Base-by-base conservation (phyloP, 2,888 invertebrate species). In the Conus canariensis region DNA sequence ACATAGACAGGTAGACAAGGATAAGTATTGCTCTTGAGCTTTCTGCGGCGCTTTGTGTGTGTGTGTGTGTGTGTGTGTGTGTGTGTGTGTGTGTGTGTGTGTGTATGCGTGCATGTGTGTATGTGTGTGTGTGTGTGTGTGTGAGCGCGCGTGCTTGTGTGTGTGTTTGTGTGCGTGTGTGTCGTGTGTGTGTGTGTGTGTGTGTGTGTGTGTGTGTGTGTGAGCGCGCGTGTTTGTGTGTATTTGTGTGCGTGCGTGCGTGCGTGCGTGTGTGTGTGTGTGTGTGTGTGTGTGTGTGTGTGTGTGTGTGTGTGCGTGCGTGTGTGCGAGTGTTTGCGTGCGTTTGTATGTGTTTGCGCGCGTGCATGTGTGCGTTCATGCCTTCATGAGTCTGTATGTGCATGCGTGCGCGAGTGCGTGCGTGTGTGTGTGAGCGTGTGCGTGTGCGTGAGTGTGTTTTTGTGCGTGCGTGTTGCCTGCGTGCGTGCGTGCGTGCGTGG, bases 41-140 rank as follows among this genome's bases (percentile, higher is more conserved):
- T 45, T 45, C 45, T 45, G 45, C 45, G 80, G 5, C 30, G 0
- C 30, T 30, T 25, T 30, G 30, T 10, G 45, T 30, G 30, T 30
- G 80, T 80, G 80, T 30, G 80, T 80, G 80, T 80, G 80, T 70
- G 70, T 70, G 70, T 70, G 70, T 70, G 70, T 70, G 70, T 70
- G 22, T 70, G 30, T 45, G 30, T 45, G 12, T 12, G 30, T 45
- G 30, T 45, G 30, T 12, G 30, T 12, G 30, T 45, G 30, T 16
- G 22, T 3, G 22, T 16, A 2, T 64, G 60, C 6, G 60, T 64
- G 60, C 4, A 7, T 64, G 60, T 64, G 60, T 64, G 60, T 64
- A 4, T 16, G 60, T 7, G 74, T 8, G 74, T 19, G 22, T 64
- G 60, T 64, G 6, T 64, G 60, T 16, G 60, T 64, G 60, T 64